Percentiles rank a stretch among this genome's conserved stretches.
These are phyloP conservation scores for Laspeyria flexula DNA, from an alignment of 2,888 invertebrate species.

Conservation along the genomic window DNA sequence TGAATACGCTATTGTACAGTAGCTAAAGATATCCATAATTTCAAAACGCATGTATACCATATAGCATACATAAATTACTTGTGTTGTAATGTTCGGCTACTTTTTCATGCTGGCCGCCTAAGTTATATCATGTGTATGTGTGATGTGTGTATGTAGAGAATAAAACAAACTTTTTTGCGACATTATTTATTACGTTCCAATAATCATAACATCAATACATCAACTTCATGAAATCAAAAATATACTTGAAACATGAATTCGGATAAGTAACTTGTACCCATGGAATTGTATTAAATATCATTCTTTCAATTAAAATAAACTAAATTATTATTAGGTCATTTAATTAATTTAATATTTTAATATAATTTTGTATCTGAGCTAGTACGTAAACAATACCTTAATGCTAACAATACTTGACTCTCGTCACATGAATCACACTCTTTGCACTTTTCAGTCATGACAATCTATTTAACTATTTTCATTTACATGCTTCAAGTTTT, in stretches of 20 bases:
- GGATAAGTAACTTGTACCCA: conserved; percentile 45
- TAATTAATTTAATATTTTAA: conserved; percentile 20
- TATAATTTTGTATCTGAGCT: conserved; percentile 32
- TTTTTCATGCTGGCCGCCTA: no score
- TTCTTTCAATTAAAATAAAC: conserved; percentile 20
- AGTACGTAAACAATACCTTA: conserved; percentile 45
- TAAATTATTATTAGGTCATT: conserved; percentile 20
- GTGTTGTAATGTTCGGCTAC: no score
- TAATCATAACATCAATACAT: conserved; percentile 48
- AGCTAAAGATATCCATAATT: no score
- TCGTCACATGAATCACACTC: conserved; percentile 57
- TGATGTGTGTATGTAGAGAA: no score
- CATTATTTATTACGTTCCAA: conserved; percentile 48
- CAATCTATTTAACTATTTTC: conserved; percentile 47
- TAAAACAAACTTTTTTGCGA: conserved; percentile 22
- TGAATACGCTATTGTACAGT: no score
- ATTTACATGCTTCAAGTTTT: no score
- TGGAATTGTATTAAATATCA: conserved; percentile 32
- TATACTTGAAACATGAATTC: conserved; percentile 34
- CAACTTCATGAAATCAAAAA: conserved; percentile 48
- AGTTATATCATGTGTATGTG: no score
- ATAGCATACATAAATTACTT: no score
- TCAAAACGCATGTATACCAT: no score
- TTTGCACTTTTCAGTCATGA: conserved; percentile 71
- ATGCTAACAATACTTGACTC: conserved; percentile 50